Conservation (phyloP, 2,797 vertebrate species). For the Danio choprae region DNA sequence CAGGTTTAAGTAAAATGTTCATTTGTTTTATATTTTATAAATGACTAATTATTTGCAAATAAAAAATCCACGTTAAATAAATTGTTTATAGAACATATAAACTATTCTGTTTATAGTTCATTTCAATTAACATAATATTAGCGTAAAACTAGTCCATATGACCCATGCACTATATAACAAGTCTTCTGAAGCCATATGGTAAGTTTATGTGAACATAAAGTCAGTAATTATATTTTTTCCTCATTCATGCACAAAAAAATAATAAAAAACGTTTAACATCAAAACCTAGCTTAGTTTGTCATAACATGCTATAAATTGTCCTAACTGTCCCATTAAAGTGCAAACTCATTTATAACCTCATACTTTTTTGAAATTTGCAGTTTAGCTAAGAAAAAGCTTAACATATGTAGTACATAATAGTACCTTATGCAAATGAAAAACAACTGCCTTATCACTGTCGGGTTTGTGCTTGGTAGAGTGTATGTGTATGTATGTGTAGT, state of each 20-base stretch:
- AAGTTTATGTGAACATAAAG: not conserved
- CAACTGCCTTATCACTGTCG: constrained; percentile 4
- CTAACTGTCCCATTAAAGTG: not conserved
- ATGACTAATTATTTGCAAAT: too few relatives aligned
- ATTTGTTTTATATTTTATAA: too few relatives aligned
- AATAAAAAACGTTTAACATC: not conserved
- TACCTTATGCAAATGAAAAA: constrained; percentile 19
- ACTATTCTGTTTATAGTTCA: too few relatives aligned
- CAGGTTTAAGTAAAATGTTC: too few relatives aligned
- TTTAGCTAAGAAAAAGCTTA: constrained; percentile 2
- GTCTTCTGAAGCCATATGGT: not conserved
- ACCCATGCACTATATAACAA: not conserved
- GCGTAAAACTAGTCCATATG: not conserved
- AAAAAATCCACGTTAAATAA: not conserved
- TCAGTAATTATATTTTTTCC: too few relatives aligned
- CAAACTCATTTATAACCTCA: not conserved
- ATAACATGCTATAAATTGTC: not conserved
- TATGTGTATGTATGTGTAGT: not conserved
- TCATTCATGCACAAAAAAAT: not conserved
- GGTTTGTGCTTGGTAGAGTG: constrained; percentile 12
- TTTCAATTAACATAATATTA: too few relatives aligned
- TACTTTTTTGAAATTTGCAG: constrained; percentile 18
- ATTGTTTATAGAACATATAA: too few relatives aligned
- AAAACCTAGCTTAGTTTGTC: not conserved
- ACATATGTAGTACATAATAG: not conserved